phyloP scores from a whole-genome alignment of 1,140 invertebrate species.

The Drosophila auraria region DNA sequence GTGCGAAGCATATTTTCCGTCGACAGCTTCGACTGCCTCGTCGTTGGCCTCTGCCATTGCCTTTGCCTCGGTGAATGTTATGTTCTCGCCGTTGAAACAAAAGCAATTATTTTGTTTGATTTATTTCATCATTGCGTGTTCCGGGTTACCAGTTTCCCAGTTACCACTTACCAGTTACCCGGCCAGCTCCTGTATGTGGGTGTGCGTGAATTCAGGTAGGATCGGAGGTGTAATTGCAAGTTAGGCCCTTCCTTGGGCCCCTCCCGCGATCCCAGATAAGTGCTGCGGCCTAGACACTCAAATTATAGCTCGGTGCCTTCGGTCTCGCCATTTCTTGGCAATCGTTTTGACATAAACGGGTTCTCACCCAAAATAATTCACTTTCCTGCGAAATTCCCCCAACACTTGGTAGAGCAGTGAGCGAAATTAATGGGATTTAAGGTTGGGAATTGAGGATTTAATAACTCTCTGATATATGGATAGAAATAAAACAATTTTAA shows the following conservation, averaged over 20 bases:
- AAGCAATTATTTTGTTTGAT: constrained; percentile 81
- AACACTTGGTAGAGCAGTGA: neutral
- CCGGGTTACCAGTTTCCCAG: constrained; percentile 21
- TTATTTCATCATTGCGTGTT: constrained; percentile 79
- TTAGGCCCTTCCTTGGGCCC: constrained; percentile 52
- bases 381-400: constrained; percentile 5
- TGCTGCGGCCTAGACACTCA: constrained; percentile 67
- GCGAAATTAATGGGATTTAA: neutral
- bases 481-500: neutral
- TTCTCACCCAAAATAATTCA: constrained; percentile 42
- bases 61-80: constrained; percentile 27
- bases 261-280: constrained; percentile 60
- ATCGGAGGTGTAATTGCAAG: constrained; percentile 67
- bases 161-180: constrained; percentile 9
- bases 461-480: neutral
- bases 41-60: neutral
- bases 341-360: constrained; percentile 53
- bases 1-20: constrained; percentile 64
- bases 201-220: constrained; percentile 40
- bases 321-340: constrained; percentile 32
- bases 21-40: constrained; percentile 18
- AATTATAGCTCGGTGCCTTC: constrained; percentile 74
- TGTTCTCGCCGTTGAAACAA: constrained; percentile 71
- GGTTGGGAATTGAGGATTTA: neutral
- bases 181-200: constrained; percentile 22